These are phyloP conservation scores for Gallinago paraguaiae DNA, from an alignment of 2,113 vertebrate genomes.

Conservation along the genomic window DNA sequence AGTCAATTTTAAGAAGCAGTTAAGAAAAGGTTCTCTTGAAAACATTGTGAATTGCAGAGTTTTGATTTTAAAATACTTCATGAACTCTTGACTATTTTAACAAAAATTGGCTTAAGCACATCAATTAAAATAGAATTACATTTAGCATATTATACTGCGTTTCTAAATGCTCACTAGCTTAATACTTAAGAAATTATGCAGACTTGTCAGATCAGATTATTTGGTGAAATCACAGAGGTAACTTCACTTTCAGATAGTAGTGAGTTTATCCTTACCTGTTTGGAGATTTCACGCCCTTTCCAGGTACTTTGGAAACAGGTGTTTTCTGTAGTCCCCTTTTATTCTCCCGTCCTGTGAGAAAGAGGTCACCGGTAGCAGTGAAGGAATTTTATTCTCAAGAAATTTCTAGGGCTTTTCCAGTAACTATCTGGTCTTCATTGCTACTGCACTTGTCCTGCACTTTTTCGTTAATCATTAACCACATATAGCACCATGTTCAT, in stretches of 20 bases:
- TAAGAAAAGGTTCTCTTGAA: background rate
- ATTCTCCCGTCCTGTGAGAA: background rate
- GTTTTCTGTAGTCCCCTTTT: background rate
- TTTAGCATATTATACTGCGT: background rate
- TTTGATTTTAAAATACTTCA: background rate
- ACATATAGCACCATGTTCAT: rapidly evolving
- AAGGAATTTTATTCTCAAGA: background rate
- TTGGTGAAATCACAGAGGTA: background rate
- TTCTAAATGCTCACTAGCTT: background rate
- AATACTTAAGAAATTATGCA: background rate
- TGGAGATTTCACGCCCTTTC: background rate
- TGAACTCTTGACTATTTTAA: background rate
- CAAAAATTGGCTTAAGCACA: background rate
- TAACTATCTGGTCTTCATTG: background rate
- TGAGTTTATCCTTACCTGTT: background rate
- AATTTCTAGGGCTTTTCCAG: background rate
- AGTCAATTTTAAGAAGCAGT: background rate
- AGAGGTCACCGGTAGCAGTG: background rate
- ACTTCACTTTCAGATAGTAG: background rate
- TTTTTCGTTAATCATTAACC: slow-evolving; percentile 25
- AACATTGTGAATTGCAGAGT: background rate
- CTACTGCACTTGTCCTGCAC: background rate
- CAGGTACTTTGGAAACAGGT: background rate
- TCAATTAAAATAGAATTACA: background rate
- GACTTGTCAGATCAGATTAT: background rate